A percentile compares a stretch with the other conserved stretches of the same genome.
Evolutionary conservation across 2,888 invertebrate species (phyloP).

Genomic region (Eueremaeus valkanovi): DNA sequence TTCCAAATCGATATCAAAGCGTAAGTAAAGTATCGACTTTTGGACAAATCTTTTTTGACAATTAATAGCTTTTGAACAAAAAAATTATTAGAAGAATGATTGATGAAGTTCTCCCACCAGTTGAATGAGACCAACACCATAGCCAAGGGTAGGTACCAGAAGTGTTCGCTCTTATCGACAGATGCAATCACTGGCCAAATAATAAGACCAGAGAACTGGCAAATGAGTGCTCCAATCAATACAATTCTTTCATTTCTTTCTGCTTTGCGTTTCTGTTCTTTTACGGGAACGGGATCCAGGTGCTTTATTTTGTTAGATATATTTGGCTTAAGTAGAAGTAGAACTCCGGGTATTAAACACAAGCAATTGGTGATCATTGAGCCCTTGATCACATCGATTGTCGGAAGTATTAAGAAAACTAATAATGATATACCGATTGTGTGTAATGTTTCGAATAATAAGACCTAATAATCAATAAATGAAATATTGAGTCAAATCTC

Average conservation of each 20-base stretch:
- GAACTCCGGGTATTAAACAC: constrained; percentile 57
- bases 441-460: constrained; percentile 31
- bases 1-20: constrained; percentile 25
- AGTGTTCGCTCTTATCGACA: not conserved
- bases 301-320: too few species aligned
- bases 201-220: constrained; percentile 6
- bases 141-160: constrained; percentile 31
- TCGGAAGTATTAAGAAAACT: constrained; percentile 56
- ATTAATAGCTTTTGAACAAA: not conserved
- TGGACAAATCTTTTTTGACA: constrained; percentile 16
- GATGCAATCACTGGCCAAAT: constrained; percentile 27
- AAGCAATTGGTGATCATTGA: constrained; percentile 56
- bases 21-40: constrained; percentile 37
- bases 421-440: constrained; percentile 56
- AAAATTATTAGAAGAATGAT: not conserved
- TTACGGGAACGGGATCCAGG: too few species aligned
- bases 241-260: constrained; percentile 3
- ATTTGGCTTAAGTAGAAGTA: constrained; percentile 61
- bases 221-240: not conserved
- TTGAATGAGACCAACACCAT: constrained; percentile 27
- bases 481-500: not conserved
- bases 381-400: constrained; percentile 55
- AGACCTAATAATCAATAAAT: constrained; percentile 2
- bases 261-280: not conserved
- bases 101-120: constrained; percentile 40